Base-by-base conservation (phyloP, 2,113 vertebrate species). In the Perca flavescens region DNA sequence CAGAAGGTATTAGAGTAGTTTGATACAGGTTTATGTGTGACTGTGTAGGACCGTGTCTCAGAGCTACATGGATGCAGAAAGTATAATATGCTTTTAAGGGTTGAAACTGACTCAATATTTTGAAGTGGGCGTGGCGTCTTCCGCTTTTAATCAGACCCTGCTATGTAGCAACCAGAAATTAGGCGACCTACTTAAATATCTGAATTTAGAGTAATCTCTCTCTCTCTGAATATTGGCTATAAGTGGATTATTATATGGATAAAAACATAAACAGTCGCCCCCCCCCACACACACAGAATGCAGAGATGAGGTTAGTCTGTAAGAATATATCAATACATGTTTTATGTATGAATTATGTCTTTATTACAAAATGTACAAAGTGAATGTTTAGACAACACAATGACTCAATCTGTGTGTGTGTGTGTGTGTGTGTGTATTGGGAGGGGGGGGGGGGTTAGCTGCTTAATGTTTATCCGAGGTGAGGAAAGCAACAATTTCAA, bases 401-500 rank as follows among this genome's bases (percentile, higher is more conserved):
- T 46, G 16, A 65, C 47, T 71, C 22, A 74, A 25, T 9, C 31
- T 34, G 31, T 34, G 31, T 34, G 31, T 34, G 31, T 34, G 31
- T 34, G 31, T 34, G 31, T 34, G 31, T 34, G 31, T 31, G 31
- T 31, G 31, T 34, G 31, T 34, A 5, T 28, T 28, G 28, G 28
- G 28, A 2, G 28, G 28, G 28, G 28, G 0, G 28, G 58, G 17
- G 3, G 3, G 13, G 58, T 40, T 31, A 61, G 74, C 12, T 70
- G 75, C 21, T 86, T 58, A 66, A 58, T 68, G 77, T 87, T 86
- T 56, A 63, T 77, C 62, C 82, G 25, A 79, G 65, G 17, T 67
- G 64, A 87, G 67, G 72, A 84, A 40, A 73, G 71, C 82, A 85
- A 91, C 86, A 77, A 80, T 88, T 87, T 90, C 5, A 74, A 81